Base-by-base conservation (phyloP, 2,113 vertebrate species). In the Rhizomys pruinosus region DNA sequence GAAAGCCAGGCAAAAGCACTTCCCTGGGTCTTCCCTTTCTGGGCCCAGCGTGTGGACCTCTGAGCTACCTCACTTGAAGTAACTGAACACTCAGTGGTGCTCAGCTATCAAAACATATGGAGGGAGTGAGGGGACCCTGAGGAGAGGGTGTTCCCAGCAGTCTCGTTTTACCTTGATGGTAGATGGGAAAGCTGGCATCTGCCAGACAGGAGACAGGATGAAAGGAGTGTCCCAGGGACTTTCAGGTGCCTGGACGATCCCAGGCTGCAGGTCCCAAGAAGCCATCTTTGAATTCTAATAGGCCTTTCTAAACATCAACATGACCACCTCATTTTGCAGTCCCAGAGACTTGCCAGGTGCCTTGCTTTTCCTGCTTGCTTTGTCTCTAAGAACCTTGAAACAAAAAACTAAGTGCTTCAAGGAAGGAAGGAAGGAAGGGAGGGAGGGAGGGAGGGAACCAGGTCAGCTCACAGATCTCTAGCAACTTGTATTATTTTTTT, bases 321-420 rank as follows among this genome's bases (percentile, higher is more conserved):
- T n/a, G 69, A 69, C 37, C 52, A 4, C 34, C 15, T 85, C 66
- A 7, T 27, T 44, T 57, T 8, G 0, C 3, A 69, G 34, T 55
- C 44, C 23, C 25, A 9, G 63, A 85, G 47, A 42, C 32, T 44
- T 13, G 12, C 37, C 32, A 59, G 66, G 7, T n/a, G 5, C 76
- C 39, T 7, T n/a, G n/a, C 7, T n/a, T 47, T 37, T 39, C 57
- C n/a, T 0, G 47, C 16, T 29, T 78, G 47, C 76, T 85, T 69
- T 89, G 42, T n/a, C 72, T 91, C 74, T 55, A 42, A 80, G 69
- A 59, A 52, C 15, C 34, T 71, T 84, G 61, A 92, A 90, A 73
- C 39, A 71, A 12, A 94, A 86, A 85, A 23, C 37, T 74, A 69
- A 74, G 69, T 76, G 74, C 29, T 68, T 15, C 9, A 15, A 23